Evolutionary conservation across 2,113 vertebrate species (phyloP), one percentile per base, ranked within the genome.

Genomic region (Nerophis lumbriciformis): DNA sequence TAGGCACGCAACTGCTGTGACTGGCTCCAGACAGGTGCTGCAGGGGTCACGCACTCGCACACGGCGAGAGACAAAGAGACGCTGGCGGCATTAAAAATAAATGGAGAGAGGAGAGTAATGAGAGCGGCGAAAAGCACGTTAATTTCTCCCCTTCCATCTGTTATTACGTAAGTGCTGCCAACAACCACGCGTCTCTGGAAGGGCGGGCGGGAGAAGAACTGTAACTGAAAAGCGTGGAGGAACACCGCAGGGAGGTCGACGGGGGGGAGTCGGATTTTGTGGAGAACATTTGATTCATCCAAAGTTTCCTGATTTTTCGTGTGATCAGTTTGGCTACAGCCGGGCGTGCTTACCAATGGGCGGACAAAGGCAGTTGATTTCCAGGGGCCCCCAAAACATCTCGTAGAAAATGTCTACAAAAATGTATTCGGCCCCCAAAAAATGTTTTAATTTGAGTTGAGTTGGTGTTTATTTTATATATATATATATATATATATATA

Each of bases 131-230:
- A 93, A 94, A 94, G 96, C 90, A 93, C 97, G 94, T 97, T 97
- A 94, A 95, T 98, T 97, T 97, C 93, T 79, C 92, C 92, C 93
- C 93, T 96, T 95, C 96, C 96, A 98, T 98, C 96, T 98, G 96
- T 97, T 98, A 94, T 98, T 98, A 96, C 95, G 93, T 97, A 95
- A 96, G 93, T 93, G 90, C 92, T 97, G 95, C 96, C 96, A 98
- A 98, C 93, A 94, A 93, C 93, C 89, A 93, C 92, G 88, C 75
- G 72, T 91, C 94, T 93, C 81, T 82, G 87, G 77, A 78, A 83
- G 73, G 28, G 28, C 19, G 19, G 19, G 19, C 19, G 19, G 19
- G 19, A 19, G 19, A 58, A 66, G 71, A 78, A 76, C 64, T 14
- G 66, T 63, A 63, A 62, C 15, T 48, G 6, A 61, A 49, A 28